A percentile compares a stretch with the other conserved stretches of the same genome.
These are phyloP conservation scores for Musca vetustissima DNA, from an alignment of 1,140 invertebrate species.

Conservation along the genomic window DNA sequence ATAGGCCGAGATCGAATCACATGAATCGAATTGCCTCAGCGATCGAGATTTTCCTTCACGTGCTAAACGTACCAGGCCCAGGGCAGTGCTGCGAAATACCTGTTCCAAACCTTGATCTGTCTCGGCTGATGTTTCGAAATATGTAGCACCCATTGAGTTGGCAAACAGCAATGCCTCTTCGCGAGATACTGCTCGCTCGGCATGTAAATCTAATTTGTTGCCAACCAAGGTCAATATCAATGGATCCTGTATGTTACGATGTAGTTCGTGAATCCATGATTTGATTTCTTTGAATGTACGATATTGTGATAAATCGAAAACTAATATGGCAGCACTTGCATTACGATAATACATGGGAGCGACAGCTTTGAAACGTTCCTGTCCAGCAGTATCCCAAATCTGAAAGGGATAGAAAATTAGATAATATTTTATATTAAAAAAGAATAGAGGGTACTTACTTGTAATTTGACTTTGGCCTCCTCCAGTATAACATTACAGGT, in stretches of 20 bases:
- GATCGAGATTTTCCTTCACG: slow-evolving; percentile 57
- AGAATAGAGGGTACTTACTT: slow-evolving; percentile 59
- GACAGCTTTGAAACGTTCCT: slow-evolving; percentile 82
- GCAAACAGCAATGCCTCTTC: slow-evolving; percentile 78
- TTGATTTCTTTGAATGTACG: slow-evolving; percentile 74
- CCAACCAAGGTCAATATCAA: slow-evolving; percentile 81
- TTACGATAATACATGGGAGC: slow-evolving; percentile 93
- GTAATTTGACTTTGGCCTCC: slow-evolving; percentile 70
- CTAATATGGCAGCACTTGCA: slow-evolving; percentile 82
- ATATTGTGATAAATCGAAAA: slow-evolving; percentile 82
- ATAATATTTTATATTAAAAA: not conserved
- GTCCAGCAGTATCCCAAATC: slow-evolving; percentile 92
- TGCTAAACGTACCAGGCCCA: slow-evolving; percentile 59
- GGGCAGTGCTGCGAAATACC: slow-evolving; percentile 67
- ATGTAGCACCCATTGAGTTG: slow-evolving; percentile 76
- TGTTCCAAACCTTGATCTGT: slow-evolving; percentile 72
- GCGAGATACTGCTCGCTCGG: slow-evolving; percentile 63
- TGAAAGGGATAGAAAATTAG: slow-evolving; percentile 33
- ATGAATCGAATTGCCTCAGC: slow-evolving; percentile 59
- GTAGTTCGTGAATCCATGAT: slow-evolving; percentile 78
- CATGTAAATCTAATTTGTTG: slow-evolving; percentile 78
- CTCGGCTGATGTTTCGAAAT: slow-evolving; percentile 81
- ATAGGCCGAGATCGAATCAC: slow-evolving; percentile 51
- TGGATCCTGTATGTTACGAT: slow-evolving; percentile 72
- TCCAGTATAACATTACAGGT: slow-evolving; percentile 76